Evolutionary conservation across 2,888 invertebrate genomes (phyloP), one percentile per base, ranked within the genome.

Genomic region (Cephus pygmeus): DNA sequence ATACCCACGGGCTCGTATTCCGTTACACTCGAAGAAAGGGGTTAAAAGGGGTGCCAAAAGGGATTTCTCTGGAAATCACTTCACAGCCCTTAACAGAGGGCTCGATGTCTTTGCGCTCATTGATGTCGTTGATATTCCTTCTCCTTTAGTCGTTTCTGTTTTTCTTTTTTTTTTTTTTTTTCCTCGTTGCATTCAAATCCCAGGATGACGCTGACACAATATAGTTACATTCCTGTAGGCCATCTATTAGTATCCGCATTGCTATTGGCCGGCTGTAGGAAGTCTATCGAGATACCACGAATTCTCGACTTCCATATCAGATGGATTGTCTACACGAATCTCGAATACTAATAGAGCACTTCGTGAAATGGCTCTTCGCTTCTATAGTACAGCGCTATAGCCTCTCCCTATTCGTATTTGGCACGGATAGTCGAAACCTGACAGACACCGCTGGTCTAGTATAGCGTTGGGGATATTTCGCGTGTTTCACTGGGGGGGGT

Each of bases 271-370:
- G 56, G 23, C 56, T 23, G 56, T 56, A 56, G 56, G 78, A 90
- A 90, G 90, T 90, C 89, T 90, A 89, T 89, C 87, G 84, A 83
- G 88, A 91, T 89, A 85, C 87, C 88, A 89, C 84, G 89, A 88
- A 91, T 91, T 91, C 90, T 86, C 84, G 85, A 56, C 23, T 56
- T 56, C 56, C 56, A 56, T 56, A 56, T 56, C 85, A 89, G 91
- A 91, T 87, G 87, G 86, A 89, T 89, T 88, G 86, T 84, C 83
- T 81, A 86, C 83, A 88, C 91, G 88, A 87, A 88, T 90, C 84
- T 81, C 81, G 91, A 90, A 91, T 90, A 89, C 89, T 88, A 89
- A 91, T 91, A 87, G 81, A 80, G 80, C 79, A 71, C 69, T 33
- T 75, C 80, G 74, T 33, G 76, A 71, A 69, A 74, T 80, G 80